Evolutionary conservation across 1,140 invertebrate genomes (phyloP).

Genomic region (Drosophila trapezifrons): DNA sequence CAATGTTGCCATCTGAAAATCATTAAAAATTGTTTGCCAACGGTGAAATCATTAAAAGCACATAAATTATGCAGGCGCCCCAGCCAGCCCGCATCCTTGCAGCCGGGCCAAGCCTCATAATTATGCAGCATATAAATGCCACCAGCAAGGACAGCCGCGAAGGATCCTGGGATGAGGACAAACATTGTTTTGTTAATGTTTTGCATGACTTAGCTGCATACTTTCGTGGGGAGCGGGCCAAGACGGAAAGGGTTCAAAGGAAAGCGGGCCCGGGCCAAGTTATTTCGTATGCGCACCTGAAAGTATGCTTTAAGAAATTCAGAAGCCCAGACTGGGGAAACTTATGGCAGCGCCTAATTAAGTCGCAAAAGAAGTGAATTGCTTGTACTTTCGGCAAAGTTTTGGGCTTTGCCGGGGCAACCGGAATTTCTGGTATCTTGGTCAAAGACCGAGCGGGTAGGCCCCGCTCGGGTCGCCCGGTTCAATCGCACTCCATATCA

Average conservation of each 20-base stretch:
- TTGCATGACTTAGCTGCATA: constrained; percentile 58
- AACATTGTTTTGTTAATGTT: constrained; percentile 74
- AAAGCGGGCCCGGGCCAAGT: constrained; percentile 29
- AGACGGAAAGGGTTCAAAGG: constrained; percentile 33
- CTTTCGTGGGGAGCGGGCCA: constrained; percentile 24
- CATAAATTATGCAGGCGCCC: constrained; percentile 73
- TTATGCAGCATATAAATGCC: constrained; percentile 69
- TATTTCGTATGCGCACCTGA: constrained; percentile 72
- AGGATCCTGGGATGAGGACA: constrained; percentile 26
- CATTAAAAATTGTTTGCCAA: constrained; percentile 76
- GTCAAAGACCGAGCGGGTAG: constrained; percentile 1
- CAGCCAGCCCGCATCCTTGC: constrained; percentile 15
- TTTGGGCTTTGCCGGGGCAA: background rate
- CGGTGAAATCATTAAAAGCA: constrained; percentile 78
- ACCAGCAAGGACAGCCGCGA: constrained; percentile 34
- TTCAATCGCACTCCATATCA: constrained; percentile 71
- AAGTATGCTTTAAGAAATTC: constrained; percentile 77
- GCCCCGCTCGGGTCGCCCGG: constrained; percentile 8
- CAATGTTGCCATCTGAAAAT: constrained; percentile 64
- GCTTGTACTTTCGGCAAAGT: constrained; percentile 10
- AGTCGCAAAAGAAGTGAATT: constrained; percentile 31
- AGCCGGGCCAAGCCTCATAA: constrained; percentile 42
- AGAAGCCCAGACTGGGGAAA: constrained; percentile 26
- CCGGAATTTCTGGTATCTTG: constrained; percentile 12
- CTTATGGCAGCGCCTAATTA: constrained; percentile 41